Conservation (phyloP, 2,113 vertebrate genomes). For the Myotis davidii region DNA sequence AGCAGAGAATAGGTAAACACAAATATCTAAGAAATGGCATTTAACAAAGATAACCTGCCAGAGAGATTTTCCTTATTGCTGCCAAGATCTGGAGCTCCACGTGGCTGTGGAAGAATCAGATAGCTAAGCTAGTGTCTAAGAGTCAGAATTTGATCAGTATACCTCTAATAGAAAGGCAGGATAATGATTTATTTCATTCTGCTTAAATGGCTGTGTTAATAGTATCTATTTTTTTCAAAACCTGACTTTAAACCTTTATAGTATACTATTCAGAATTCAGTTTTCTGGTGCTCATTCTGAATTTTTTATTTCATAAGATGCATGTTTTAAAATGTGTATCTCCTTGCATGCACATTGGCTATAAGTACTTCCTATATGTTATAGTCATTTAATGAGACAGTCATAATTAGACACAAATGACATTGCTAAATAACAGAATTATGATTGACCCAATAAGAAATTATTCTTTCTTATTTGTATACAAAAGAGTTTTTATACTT, state of each 20-base stretch:
- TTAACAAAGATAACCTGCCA: slow-evolving; percentile 26
- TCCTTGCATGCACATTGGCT: background rate
- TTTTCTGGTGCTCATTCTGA: background rate
- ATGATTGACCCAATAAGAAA: slow-evolving; percentile 22
- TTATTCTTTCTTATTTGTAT: slow-evolving; percentile 25
- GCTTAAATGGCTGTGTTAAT: background rate
- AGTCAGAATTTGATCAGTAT: background rate
- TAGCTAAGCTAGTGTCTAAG: background rate
- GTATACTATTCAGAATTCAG: background rate
- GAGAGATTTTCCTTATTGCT: slow-evolving; percentile 36
- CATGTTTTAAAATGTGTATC: background rate
- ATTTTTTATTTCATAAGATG: slow-evolving; percentile 23
- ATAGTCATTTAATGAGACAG: slow-evolving; percentile 33
- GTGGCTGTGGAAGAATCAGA: background rate
- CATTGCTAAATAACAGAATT: slow-evolving; percentile 49
- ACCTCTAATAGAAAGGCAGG: background rate
- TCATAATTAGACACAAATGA: background rate
- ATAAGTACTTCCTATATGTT: background rate
- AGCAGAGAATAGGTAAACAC: slow-evolving; percentile 37
- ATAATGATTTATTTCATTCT: slow-evolving; percentile 5
- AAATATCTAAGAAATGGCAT: slow-evolving; percentile 56
- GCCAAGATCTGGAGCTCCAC: slow-evolving; percentile 27
- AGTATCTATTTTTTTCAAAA: slow-evolving; percentile 11
- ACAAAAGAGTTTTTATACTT: slow-evolving; percentile 36
- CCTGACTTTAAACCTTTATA: background rate